Evolutionary conservation across 2,888 invertebrate species (phyloP), one percentile per base, ranked within the genome.

Genomic region (Cerceris rybyensis): DNA sequence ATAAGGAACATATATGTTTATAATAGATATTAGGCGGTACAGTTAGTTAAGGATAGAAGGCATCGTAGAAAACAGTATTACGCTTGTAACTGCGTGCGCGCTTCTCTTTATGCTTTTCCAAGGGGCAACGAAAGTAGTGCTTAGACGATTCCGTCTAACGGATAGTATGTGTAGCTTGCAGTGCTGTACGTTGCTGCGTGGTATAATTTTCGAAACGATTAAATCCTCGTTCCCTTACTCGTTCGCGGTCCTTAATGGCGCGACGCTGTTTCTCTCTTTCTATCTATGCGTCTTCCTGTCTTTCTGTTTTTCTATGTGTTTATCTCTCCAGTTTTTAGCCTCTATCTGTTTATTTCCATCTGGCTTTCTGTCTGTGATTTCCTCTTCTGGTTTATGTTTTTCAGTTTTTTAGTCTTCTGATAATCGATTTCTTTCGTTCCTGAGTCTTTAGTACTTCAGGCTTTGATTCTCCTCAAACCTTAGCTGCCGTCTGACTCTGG

Each of bases 191-290:
- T 69, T 70, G 70, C 54, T 16, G 77, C 50, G 59, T 68, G 73
- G 63, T 61, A 73, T 70, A 85, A 84, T 83, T 83, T 84, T 83
- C 76, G 68, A 49, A 71, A 70, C 81, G 81, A 84, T 84, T 81
- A 84, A 82, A 83, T 57, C 42, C 78, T 70, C 61, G 59, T 78
- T 74, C 39, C 64, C 39, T 80, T 68, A 11, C 60, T 54, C 42
- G 50, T 57, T 52, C 65, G 39, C 8, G 67, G 6, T 39, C 52
- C 68, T 65, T 46, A 68, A 67, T 41, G 43, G 57, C 46, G 11
- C n/a, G 28, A 28, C 28, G 28, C 2, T 28, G 28, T 28, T 28
- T 28, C 28, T 28, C 28, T 28, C 28, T 28, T 28, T 28, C 28
- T 28, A 28, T 28, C 28, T 28, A 1, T 28, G 28, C 28, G 28